phyloP scores from a whole-genome alignment of 2,113 vertebrate species.

The Puntigrus tetrazona region DNA sequence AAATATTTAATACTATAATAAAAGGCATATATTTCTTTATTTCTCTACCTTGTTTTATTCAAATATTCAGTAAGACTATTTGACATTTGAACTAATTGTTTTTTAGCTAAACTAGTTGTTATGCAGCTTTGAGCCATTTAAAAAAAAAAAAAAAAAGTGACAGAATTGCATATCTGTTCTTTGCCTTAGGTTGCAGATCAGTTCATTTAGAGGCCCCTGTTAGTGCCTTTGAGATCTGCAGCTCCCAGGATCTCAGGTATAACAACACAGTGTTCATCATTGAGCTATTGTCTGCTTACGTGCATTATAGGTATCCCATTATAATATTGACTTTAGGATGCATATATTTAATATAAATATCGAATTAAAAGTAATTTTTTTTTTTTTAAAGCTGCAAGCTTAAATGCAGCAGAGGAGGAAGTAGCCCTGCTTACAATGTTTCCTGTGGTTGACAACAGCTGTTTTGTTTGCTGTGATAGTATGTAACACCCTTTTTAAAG shows the following conservation, averaged over 20 bases:
- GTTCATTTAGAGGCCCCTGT: constrained; percentile 67
- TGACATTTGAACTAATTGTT: neutral
- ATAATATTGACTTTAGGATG: neutral
- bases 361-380: neutral
- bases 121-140: neutral
- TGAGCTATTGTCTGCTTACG: neutral
- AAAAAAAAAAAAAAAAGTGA: neutral
- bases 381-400: neutral
- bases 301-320: neutral
- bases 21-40: neutral
- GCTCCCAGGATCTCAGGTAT: constrained; percentile 75
- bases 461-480: neutral
- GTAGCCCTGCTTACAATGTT: neutral
- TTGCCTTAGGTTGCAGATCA: constrained; percentile 61
- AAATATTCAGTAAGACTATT: neutral
- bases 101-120: neutral
- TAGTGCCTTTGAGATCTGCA: constrained; percentile 76
- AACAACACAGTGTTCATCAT: neutral
- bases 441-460: constrained; percentile 21
- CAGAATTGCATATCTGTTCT: constrained; percentile 22
- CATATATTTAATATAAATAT: neutral
- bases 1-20: neutral
- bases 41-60: neutral
- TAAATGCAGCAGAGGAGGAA: constrained; percentile 5
- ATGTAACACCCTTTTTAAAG: neutral